Evolutionary conservation across 2,888 invertebrate genomes (phyloP).

Genomic region (Drosophila prolongata): DNA sequence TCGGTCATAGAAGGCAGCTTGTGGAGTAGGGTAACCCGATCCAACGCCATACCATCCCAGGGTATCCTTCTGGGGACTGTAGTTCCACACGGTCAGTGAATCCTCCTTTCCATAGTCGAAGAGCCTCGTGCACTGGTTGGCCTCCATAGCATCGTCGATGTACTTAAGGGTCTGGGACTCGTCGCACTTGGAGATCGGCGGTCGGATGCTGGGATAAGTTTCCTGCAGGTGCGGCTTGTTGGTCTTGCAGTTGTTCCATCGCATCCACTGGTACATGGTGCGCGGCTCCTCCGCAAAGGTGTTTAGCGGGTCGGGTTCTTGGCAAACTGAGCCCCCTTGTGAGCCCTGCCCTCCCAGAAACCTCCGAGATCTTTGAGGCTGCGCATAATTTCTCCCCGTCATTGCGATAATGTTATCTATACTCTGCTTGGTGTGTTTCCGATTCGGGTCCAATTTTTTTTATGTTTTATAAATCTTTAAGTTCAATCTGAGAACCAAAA

Average conservation of each 20-base stretch:
- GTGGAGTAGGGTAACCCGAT: conserved; percentile 2
- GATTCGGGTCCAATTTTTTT: conserved; percentile 37
- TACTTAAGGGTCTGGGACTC: conserved; percentile 13
- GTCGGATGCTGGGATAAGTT: conserved; percentile 54
- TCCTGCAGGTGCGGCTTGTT: conserved; percentile 20
- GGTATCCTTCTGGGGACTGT: conserved; percentile 53
- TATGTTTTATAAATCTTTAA: not conserved
- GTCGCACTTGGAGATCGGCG: conserved; percentile 54
- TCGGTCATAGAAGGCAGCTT: conserved; percentile 36
- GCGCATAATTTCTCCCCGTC: conserved; percentile 2
- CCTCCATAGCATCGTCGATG: conserved; percentile 52
- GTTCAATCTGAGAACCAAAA: conserved; percentile 22
- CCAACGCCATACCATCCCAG: conserved; percentile 52
- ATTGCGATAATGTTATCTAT: not conserved
- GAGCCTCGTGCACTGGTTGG: conserved; percentile 36
- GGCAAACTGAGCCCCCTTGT: not conserved
- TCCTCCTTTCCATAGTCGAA: conserved; percentile 19
- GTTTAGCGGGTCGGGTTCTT: conserved; percentile 5
- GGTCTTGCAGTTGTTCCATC: conserved; percentile 57
- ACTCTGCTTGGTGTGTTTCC: not conserved
- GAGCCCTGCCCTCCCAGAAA: not conserved
- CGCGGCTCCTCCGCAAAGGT: conserved; percentile 18
- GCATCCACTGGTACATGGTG: conserved; percentile 49
- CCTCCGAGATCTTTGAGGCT: not conserved
- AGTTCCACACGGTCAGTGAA: conserved; percentile 50